Conservation (phyloP, 2,113 vertebrate species). For the Calidris pugnax region DNA sequence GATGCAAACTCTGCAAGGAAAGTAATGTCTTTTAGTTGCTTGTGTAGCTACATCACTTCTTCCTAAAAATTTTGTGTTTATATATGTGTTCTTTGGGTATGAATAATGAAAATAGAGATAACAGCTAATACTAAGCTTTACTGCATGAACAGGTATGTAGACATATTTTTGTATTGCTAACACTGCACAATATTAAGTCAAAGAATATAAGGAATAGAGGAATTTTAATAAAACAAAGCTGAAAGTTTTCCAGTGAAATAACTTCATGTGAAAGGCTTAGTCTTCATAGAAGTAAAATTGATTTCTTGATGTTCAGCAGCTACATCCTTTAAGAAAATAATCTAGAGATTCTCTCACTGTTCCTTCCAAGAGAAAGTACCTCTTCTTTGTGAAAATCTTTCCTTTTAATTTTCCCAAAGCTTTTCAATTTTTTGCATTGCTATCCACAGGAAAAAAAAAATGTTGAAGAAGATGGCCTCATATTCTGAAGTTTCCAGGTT, state of each 20-base stretch:
- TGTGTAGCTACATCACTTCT: not conserved
- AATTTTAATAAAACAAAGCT: not conserved
- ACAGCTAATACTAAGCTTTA: not conserved
- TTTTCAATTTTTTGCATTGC: not conserved
- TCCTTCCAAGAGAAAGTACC: not conserved
- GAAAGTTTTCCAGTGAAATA: not conserved
- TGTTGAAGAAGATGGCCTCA: not conserved
- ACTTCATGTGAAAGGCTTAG: accelerated
- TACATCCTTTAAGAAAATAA: not conserved
- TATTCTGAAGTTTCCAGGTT: not conserved
- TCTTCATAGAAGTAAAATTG: not conserved
- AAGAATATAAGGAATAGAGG: not conserved
- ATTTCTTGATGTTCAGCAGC: not conserved
- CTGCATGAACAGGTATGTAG: not conserved
- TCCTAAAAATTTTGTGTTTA: not conserved
- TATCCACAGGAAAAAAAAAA: not conserved
- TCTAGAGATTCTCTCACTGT: not conserved
- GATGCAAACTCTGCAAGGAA: not conserved
- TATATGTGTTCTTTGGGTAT: not conserved
- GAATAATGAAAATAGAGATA: not conserved
- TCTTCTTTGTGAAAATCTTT: not conserved
- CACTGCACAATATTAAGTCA: not conserved
- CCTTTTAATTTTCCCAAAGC: not conserved
- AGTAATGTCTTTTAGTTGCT: not conserved
- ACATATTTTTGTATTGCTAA: not conserved